Conservation (phyloP, 2,888 invertebrate genomes). For the Heteromurus nitidus region DNA sequence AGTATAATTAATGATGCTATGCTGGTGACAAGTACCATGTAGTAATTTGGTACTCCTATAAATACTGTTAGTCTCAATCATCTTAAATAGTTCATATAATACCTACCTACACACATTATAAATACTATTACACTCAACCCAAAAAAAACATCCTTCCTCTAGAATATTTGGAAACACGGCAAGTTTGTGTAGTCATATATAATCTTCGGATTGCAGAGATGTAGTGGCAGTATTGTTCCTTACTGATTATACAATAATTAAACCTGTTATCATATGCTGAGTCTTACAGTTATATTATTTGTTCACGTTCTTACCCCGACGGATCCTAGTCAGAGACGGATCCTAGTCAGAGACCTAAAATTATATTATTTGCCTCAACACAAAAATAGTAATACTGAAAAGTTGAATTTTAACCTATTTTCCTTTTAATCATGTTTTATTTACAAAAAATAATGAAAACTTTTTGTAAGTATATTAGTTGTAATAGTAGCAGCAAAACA, state of each 20-base stretch:
- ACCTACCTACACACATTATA: too few relatives aligned
- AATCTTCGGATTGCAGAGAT: too few relatives aligned
- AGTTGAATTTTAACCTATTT: conserved; percentile 17
- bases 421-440: conserved; percentile 22
- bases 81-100: too few relatives aligned
- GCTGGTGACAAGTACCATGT: too few relatives aligned
- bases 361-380: not conserved
- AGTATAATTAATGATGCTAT: too few relatives aligned
- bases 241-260: not conserved
- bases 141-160: not conserved
- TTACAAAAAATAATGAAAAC: too few relatives aligned
- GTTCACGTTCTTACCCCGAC: not conserved
- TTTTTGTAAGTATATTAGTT: conserved; percentile 15
- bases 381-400: not conserved
- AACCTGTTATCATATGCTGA: not conserved
- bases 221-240: not conserved
- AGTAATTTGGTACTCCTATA: too few relatives aligned
- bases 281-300: not conserved
- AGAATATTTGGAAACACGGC: too few relatives aligned
- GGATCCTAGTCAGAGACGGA: conserved; percentile 44
- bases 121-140: not conserved
- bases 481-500: not conserved
- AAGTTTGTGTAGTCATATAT: too few relatives aligned
- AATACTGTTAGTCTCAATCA: too few relatives aligned
- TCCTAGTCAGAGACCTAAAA: not conserved